Base-by-base conservation (phyloP, 1,140 invertebrate species). In the Babylonia areolata region DNA sequence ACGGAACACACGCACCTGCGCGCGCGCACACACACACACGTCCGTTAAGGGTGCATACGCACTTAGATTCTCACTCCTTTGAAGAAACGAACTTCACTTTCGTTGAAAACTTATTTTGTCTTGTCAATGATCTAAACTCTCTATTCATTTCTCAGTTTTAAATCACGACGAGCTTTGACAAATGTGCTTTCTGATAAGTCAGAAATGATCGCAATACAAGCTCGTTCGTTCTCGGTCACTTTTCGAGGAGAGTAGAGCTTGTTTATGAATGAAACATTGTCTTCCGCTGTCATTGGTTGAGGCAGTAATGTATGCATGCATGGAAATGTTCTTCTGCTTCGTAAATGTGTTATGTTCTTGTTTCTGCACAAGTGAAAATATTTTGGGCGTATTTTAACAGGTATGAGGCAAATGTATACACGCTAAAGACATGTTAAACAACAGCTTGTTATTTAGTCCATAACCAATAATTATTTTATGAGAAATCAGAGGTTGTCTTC, bases 241-340 rank as follows among this genome's bases (percentile, higher is more conserved):
- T 33, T 77, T 28, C 75, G 75, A 5, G 33, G 75, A 39, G 58
- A 39, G 75, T 40, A 77, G 28, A 17, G 15, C 23, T 9, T 77
- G 37, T 77, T 77, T 77, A 23, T 77, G 75, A 77, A 77, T 77
- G 75, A 77, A 77, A 77, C 15, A 35, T 28, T 77, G 75, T 77
- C 37, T 28, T 28, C 40, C 75, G 3, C 15, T 77, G 35, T 77
- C 11, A 77, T 77, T 77, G 75, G 75, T 77, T 23, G 75, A 77
- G 37, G 23, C 75, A 15, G 23, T 77, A 77, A 77, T 77, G 9
- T 77, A 77, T 77, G 75, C 75, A 40, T 77, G 6, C 12, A 77
- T 64, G 28, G 58, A 64, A 64, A 64, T 64, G 28, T 64, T n/a
- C 58, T n/a, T 64, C 58, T 64, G 58, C 58, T 64, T n/a, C 58